Evolutionary conservation across 2,888 invertebrate species (phyloP), one percentile per base, ranked within the genome.

Genomic region (Anagyrus pseudococci): DNA sequence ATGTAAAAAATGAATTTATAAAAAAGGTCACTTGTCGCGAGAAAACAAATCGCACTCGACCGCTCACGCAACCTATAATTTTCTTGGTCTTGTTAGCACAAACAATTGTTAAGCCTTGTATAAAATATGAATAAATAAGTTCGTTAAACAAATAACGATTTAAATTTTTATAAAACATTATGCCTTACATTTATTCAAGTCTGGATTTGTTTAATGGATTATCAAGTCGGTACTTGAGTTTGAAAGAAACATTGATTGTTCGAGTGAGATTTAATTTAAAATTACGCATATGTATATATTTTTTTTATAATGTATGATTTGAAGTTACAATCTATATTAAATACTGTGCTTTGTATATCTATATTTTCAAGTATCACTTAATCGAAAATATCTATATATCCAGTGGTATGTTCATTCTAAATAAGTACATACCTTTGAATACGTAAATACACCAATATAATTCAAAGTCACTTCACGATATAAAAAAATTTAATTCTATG

Each of bases 121-220:
- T 65, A 66, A 55, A 62, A 62, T 58, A 40, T 60, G 20, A 54
- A 63, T 66, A 62, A 54, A 56, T 59, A 48, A 52, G 37, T 48
- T 62, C 47, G 29, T 56, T 62, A 62, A 48, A 62, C 53, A 62
- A 58, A 19, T 59, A 66, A 44, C 25, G 48, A 60, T 52, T 58
- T 58, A 62, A 62, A 55, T 57, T 57, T 66, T 54, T 55, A 54
- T 65, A 58, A 33, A 65, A 59, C 62, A 59, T n/a, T 43, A 40
- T 33, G 25, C 19, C 37, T 62, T 50, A 65, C 26, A 43, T 53
- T 10, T 44, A 52, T 55, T 66, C 53, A 61, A 62, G 55, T 66
- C 43, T 66, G 58, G 55, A 65, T 58, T 61, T 41, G 44, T 54
- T 48, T 22, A 29, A 17, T 57, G 49, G 22, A 58, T 52, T 58